Evolutionary conservation across 2,113 vertebrate genomes (phyloP).

Genomic region (Phycodurus eques): DNA sequence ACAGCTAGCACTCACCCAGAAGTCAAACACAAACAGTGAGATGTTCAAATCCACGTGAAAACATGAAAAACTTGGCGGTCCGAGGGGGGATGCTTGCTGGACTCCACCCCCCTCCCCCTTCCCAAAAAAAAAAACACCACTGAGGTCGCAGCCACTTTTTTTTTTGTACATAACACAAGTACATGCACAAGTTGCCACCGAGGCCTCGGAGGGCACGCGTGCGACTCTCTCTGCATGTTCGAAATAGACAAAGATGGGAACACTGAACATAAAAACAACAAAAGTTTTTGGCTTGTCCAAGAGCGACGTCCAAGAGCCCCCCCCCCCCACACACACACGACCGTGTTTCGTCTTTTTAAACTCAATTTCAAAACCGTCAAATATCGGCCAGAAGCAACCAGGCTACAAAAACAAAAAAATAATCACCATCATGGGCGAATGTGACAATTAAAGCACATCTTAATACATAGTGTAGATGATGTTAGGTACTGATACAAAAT

Average conservation of each 20-base stretch:
- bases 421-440: slow-evolving; percentile 46
- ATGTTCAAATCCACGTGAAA: slow-evolving; percentile 56
- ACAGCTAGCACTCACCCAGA: slow-evolving; percentile 9
- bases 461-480: slow-evolving; percentile 29
- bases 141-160: slow-evolving; percentile 16
- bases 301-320: slow-evolving; percentile 23
- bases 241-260: slow-evolving; percentile 51
- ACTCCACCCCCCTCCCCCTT: background rate
- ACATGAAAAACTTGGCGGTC: slow-evolving; percentile 38
- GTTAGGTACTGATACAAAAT: slow-evolving; percentile 65
- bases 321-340: too few relatives aligned
- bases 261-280: slow-evolving; percentile 52
- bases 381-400: slow-evolving; percentile 53
- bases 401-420: slow-evolving; percentile 39
- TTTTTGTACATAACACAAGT: slow-evolving; percentile 33
- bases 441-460: slow-evolving; percentile 57
- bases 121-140: background rate
- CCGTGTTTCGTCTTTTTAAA: slow-evolving; percentile 25
- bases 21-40: slow-evolving; percentile 64
- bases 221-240: slow-evolving; percentile 58
- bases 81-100: background rate
- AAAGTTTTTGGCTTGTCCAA: slow-evolving; percentile 53
- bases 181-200: slow-evolving; percentile 32
- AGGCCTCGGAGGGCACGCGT: slow-evolving; percentile 60
- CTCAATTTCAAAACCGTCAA: slow-evolving; percentile 51